Base-by-base conservation (phyloP, 2,888 invertebrate genomes). In the Euzetes globulus region DNA sequence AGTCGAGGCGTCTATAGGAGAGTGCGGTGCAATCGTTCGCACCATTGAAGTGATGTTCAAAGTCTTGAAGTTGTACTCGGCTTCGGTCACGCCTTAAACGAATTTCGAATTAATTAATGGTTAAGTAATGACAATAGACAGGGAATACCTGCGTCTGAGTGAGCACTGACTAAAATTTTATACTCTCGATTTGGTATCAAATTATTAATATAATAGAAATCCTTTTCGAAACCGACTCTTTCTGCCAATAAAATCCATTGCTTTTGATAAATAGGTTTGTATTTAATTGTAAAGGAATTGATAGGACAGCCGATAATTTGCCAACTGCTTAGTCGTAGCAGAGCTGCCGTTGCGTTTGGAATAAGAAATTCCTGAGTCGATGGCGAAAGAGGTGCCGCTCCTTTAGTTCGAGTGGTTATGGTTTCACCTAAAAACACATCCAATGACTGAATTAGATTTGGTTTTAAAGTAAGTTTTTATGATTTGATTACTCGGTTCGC, bases 361-460 rank as follows among this genome's bases (percentile, higher is more conserved):
- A 37, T 47, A 1, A 77, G 68, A 25, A 78, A 78, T 17, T 76
- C 71, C 11, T 75, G 75, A 37, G 73, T 75, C 17, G 73, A 70
- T 11, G 78, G 78, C 25, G 78, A 78, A 50, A 78, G 76, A 6
- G 78, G 78, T 47, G 78, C 77, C 74, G 71, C 73, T 4, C 76
- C 75, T 71, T 75, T 75, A 15, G 76, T 76, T 41, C 75, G 70
- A 37, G 73, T 47, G 45, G 45, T 55, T 19, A 76, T 68, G 4
- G 73, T 75, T 65, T 75, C 72, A 45, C 52, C 47, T 63, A 13
- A 37, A 45, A 45, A 55, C 19, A 27, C 22, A 63, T 15, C 3
- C 17, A 3, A 15, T n/a, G n/a, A 65, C 11, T 9, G 19, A 58
- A 58, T 29, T 58, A 58, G 22, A 58, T 58, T 72, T 60, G 75